Conservation (phyloP, 2,113 vertebrate species). For the Plotosus lineatus region DNA sequence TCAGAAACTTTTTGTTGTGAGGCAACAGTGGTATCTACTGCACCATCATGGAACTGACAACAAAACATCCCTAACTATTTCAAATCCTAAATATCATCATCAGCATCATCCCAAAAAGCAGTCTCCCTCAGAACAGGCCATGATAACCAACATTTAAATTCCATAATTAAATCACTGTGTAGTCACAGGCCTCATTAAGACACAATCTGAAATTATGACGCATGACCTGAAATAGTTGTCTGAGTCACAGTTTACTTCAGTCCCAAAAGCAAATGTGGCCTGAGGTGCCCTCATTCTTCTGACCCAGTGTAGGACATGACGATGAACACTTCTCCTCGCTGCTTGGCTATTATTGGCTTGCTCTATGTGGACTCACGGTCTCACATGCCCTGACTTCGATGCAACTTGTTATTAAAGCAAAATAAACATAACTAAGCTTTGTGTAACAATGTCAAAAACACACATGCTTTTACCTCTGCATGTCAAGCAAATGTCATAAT, state of each 20-base stretch:
- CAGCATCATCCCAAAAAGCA: conserved; percentile 11
- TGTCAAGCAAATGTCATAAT: neutral
- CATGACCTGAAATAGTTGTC: conserved; percentile 56
- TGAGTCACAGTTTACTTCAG: conserved; percentile 53
- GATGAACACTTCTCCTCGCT: conserved; percentile 49
- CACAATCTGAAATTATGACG: too few species aligned
- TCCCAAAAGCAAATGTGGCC: conserved; percentile 10
- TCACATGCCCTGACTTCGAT: conserved; percentile 49
- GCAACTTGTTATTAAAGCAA: neutral
- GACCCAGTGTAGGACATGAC: conserved; percentile 49
- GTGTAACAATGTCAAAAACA: neutral
- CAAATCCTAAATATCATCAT: neutral
- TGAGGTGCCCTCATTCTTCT: conserved; percentile 37
- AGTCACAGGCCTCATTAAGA: conserved; percentile 45
- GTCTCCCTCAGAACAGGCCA: neutral
- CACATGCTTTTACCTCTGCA: conserved; percentile 44
- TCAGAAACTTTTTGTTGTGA: too few species aligned
- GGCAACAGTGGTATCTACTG: too few species aligned
- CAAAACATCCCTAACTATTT: neutral
- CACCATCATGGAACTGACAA: too few species aligned
- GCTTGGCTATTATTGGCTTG: conserved; percentile 59
- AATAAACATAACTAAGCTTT: conserved; percentile 11
- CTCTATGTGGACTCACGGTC: conserved; percentile 41
- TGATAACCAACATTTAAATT: neutral
- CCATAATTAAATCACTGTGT: conserved; percentile 35